Conservation (phyloP, 2,888 invertebrate species). For the Malthinus flaveolus region DNA sequence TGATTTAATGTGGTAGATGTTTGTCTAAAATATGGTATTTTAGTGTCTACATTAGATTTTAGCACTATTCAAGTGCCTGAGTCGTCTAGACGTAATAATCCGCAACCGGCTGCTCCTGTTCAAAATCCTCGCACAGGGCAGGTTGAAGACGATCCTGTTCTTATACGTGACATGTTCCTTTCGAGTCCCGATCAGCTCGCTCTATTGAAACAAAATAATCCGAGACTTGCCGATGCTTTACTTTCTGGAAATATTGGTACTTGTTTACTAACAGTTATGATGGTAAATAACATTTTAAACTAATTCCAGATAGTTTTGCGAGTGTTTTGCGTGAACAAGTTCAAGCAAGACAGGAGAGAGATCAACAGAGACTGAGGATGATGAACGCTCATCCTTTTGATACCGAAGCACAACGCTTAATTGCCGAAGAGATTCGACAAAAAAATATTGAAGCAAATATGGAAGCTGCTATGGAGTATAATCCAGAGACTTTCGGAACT, state of each 20-base stretch:
- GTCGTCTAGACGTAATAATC: conserved; percentile 40
- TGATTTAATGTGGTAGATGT: background rate
- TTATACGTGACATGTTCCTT: conserved; percentile 83
- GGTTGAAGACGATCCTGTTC: conserved; percentile 79
- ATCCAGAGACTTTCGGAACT: conserved; percentile 97
- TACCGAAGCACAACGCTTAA: conserved; percentile 90
- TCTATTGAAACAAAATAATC: conserved; percentile 90
- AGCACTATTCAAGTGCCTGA: conserved; percentile 82
- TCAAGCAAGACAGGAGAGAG: conserved; percentile 77
- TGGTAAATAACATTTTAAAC: background rate
- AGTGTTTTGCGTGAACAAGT: conserved; percentile 82
- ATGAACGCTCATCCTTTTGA: conserved; percentile 95
- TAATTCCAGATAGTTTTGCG: conserved; percentile 72
- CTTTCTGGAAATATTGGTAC: conserved; percentile 80
- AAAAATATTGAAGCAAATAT: conserved; percentile 98
- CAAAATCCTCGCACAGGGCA: conserved; percentile 33
- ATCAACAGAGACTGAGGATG: conserved; percentile 83
- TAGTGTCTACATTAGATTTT: conserved; percentile 70
- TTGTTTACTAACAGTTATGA: conserved; percentile 21
- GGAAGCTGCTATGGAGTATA: conserved; percentile 98
- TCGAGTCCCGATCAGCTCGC: conserved; percentile 91
- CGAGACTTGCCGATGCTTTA: conserved; percentile 87
- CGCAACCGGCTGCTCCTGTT: background rate
- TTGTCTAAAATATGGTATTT: conserved; percentile 20
- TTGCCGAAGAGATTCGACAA: conserved; percentile 93